Evolutionary conservation across 2,113 vertebrate genomes (phyloP), one percentile per base, ranked within the genome.

Genomic region (Brachirus orientalis): DNA sequence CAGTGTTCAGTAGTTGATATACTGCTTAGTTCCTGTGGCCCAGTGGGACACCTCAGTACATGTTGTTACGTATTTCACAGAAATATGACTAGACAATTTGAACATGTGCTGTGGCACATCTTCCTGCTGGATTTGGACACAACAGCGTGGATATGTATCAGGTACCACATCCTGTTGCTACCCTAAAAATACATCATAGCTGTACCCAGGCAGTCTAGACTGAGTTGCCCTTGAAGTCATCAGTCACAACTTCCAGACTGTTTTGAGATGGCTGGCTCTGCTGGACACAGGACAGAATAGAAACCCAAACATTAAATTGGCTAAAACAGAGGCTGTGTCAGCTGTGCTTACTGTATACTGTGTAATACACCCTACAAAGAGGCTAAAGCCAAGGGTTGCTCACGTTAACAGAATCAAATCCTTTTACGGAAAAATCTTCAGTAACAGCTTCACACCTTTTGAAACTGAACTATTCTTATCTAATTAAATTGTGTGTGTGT

Each of bases 271-370:
- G 77, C 83, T 71, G 52, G 80, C 85, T 88, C 82, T 83, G 87
- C 74, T 84, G 84, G 82, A 80, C 78, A 77, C 71, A 48, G 63
- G 71, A 83, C 72, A 57, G 37, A 41, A 77, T 75, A 84, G 88
- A 91, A 91, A 91, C 88, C 86, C 78, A 91, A 90, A 89, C 82
- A 90, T 22, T 70, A 58, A 48, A 56, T 58, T 52, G 38, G 67
- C 69, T 63, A 69, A 67, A 61, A 60, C 68, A 70, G 33, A 56
- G 40, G 58, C 52, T 60, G 57, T 72, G 69, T 86, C 82, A 84
- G 70, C 75, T 76, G 65, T 51, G 56, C 69, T 68, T 69, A 58
- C 37, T 55, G 35, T 55, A 38, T 19, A 54, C 86, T 84, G 80
- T 67, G 55, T 82, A 86, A 89, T 72, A 18, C 6, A 38, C 48